Conservation (phyloP, 2,888 invertebrate species). For the Hydrotaea cyrtoneurina region DNA sequence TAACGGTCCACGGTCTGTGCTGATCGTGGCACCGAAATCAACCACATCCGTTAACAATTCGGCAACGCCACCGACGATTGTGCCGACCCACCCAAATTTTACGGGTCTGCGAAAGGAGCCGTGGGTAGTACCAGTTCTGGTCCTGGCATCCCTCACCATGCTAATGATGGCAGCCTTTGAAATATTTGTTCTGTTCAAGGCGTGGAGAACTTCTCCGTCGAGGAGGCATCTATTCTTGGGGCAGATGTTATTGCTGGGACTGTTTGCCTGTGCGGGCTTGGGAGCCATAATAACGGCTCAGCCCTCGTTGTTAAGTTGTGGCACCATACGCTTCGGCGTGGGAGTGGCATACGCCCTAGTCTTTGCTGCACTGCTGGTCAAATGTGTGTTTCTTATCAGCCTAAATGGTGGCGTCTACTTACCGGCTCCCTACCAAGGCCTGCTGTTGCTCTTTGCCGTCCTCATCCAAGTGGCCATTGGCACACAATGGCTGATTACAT, state of each 20-base stretch:
- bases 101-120: conserved; percentile 85
- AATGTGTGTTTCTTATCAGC: conserved; percentile 95
- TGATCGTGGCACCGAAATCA: conserved; percentile 73
- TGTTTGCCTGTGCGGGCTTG: conserved; percentile 90
- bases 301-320: conserved; percentile 90
- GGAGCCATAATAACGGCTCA: conserved; percentile 89
- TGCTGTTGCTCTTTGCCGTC: conserved; percentile 93
- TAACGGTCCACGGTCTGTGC: conserved; percentile 72
- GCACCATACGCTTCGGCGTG: conserved; percentile 90
- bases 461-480: conserved; percentile 94
- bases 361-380: conserved; percentile 94
- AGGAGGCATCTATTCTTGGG: conserved; percentile 93
- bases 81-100: conserved; percentile 76
- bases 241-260: conserved; percentile 91
- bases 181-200: conserved; percentile 92
- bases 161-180: conserved; percentile 93
- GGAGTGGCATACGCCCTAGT: conserved; percentile 92
- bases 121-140: conserved; percentile 95
- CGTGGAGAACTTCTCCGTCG: conserved; percentile 91
- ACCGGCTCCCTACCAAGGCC: conserved; percentile 94
- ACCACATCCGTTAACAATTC: conserved; percentile 53
- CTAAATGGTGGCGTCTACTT: conserved; percentile 95
- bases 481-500: conserved; percentile 91
- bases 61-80: conserved; percentile 74
- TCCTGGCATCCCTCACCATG: conserved; percentile 92